These are phyloP conservation scores for Budorcas taxicolor DNA, from an alignment of 2,113 vertebrate genomes.

Conservation along the genomic window DNA sequence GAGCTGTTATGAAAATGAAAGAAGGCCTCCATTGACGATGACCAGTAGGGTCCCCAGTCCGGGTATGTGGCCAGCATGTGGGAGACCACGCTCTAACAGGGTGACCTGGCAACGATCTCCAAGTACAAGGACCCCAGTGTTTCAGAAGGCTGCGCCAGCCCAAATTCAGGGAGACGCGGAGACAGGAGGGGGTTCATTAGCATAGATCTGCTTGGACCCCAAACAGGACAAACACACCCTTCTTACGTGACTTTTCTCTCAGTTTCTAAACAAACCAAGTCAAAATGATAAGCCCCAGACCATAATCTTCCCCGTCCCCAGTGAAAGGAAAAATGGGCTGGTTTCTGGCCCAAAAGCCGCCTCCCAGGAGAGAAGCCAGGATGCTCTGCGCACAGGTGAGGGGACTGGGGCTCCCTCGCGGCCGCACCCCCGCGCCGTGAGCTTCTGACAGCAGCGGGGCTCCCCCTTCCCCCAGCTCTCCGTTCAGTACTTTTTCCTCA, in stretches of 20 bases:
- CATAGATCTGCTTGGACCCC: background rate
- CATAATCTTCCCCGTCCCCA: background rate
- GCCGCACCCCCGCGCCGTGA: background rate
- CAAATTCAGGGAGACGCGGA: background rate
- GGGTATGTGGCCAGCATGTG: background rate
- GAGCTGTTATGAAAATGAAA: background rate
- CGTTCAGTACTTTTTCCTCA: background rate
- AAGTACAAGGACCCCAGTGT: background rate
- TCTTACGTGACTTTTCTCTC: background rate
- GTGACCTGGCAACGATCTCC: background rate
- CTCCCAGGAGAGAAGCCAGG: background rate
- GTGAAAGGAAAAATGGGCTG: background rate
- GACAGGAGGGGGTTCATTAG: background rate
- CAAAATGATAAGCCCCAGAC: background rate
- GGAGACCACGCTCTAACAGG: no score
- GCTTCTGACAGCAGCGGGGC: background rate
- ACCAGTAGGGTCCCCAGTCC: background rate
- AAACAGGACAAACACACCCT: background rate
- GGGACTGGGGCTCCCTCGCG: background rate
- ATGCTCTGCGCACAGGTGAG: background rate
- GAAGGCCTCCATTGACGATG: rapidly evolving
- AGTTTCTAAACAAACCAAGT: background rate
- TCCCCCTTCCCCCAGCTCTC: background rate
- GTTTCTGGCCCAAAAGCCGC: background rate
- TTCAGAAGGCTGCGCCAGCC: background rate